These are phyloP conservation scores for Lordiphosa collinella DNA, from an alignment of 1,140 invertebrate species.

Conservation along the genomic window DNA sequence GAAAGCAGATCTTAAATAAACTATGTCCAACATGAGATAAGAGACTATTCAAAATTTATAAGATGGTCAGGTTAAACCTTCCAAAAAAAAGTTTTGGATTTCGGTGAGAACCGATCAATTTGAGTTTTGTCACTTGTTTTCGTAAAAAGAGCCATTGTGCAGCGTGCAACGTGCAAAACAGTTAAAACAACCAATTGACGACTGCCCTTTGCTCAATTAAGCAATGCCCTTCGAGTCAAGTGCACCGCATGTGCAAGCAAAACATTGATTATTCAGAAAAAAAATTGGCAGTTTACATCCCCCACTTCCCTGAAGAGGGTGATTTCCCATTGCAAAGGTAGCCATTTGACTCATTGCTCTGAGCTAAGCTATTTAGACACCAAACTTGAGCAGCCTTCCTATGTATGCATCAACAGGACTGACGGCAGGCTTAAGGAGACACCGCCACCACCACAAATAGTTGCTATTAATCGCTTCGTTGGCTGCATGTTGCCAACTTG, in stretches of 20 bases:
- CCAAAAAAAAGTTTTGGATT: no score
- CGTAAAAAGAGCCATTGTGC: neutral
- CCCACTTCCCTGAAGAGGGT: constrained; percentile 4
- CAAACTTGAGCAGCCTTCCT: neutral
- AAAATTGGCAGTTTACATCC: constrained; percentile 13
- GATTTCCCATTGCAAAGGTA: constrained; percentile 23
- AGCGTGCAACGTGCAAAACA: constrained; percentile 21
- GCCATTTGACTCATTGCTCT: constrained; percentile 12
- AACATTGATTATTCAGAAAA: constrained; percentile 1
- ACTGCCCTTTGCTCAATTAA: constrained; percentile 62
- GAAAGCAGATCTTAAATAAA: no score
- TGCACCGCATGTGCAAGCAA: constrained; percentile 19
- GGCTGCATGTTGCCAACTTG: constrained; percentile 50
- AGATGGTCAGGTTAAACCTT: no score
- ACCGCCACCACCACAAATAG: neutral
- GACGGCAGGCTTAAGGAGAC: constrained; percentile 29
- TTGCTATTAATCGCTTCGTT: constrained; percentile 60
- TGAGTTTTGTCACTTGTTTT: no score
- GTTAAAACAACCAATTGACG: constrained; percentile 36
- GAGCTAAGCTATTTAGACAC: constrained; percentile 5
- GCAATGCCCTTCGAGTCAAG: constrained; percentile 13
- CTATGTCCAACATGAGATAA: no score
- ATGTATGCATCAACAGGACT: neutral
- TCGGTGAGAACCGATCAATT: no score
- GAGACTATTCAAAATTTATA: no score